Evolutionary conservation across 2,113 vertebrate genomes (phyloP), one percentile per base, ranked within the genome.

Genomic region (Pseudorasbora parva): DNA sequence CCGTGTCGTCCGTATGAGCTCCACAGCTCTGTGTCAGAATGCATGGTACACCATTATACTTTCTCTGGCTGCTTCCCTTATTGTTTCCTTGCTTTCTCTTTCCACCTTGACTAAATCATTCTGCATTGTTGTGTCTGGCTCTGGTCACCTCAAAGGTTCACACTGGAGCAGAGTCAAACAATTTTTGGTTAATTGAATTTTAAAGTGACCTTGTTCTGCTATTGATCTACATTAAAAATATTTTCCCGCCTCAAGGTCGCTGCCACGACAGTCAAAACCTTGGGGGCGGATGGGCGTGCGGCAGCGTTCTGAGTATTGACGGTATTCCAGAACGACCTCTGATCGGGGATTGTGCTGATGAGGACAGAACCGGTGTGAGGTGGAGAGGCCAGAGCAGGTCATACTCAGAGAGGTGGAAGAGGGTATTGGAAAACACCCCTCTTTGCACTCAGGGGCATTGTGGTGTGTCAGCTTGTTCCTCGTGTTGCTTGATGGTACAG

Each of bases 221-320:
- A 87, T 88, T 83, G 87, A 88, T 88, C 78, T 81, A 60, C 83
- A 81, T 85, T 74, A 68, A 84, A 75, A 85, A 78, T 83, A 81
- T 85, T 81, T 17, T 49, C 75, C 76, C 75, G 75, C 17, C 71
- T 75, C 82, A 82, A 81, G 83, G 85, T 84, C 85, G 73, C 73
- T 30, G 72, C 77, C 64, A n/a, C 56, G 17, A 41, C 43, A 54
- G 30, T 45, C 41, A 5, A 33, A 54, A 69, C 64, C 45, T 51
- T n/a, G 14, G 15, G 78, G 80, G 60, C 49, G 51, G 66, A 41
- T 49, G n/a, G 83, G 14, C 71, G 45, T 23, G n/a, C n/a, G 45
- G 77, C 41, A 27, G 19, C 7, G 27, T 45, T 80, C 81, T n/a
- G 60, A 62, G 75, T 86, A 86, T 81, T 49, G 86, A 77, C 78